Evolutionary conservation across 2,797 vertebrate species (phyloP), one percentile per base, ranked within the genome.

Genomic region (Gastrophryne carolinensis): DNA sequence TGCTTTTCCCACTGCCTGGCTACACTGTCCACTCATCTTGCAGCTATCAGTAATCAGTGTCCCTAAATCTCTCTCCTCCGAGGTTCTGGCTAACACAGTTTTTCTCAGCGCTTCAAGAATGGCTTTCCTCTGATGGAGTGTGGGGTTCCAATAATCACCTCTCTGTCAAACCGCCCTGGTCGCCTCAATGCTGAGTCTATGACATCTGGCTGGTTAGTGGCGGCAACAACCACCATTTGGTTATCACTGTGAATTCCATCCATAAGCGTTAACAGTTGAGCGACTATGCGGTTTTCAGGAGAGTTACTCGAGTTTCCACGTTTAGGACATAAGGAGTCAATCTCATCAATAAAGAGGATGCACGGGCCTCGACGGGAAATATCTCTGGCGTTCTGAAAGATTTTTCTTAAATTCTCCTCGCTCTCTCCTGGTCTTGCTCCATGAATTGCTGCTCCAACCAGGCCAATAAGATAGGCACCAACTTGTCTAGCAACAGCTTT

Each of bases 61-160:
- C n/a, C n/a, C n/a, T n/a, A n/a, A n/a, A n/a, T n/a, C n/a, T n/a
- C n/a, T n/a, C n/a, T n/a, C n/a, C n/a, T n/a, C n/a, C n/a, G n/a
- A n/a, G n/a, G n/a, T n/a, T n/a, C n/a, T n/a, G n/a, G n/a, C n/a
- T n/a, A n/a, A n/a, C n/a, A n/a, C n/a, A n/a, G n/a, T n/a, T n/a
- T n/a, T n/a, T n/a, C n/a, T n/a, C n/a, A 98, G 83, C 67, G 89
- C 84, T 24, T 89, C 86, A 58, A 99, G 82, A 84, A 99, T 96
- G 13, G 84, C 88, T 73, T 81, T 89, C 78, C 98, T 94, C 77
- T 98, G 96, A 3, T 35, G 85, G 79, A 91, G 41, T 0, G 95
- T 95, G 7, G 98, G 96, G 90, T 91, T 34, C 96, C 96, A 27
- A 98, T 91, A 79, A 97, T n/a, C 70, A 98, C 97, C 93, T 99